phyloP scores from a whole-genome alignment of 2,113 vertebrate species.

The Cyprinodon tularosa region DNA sequence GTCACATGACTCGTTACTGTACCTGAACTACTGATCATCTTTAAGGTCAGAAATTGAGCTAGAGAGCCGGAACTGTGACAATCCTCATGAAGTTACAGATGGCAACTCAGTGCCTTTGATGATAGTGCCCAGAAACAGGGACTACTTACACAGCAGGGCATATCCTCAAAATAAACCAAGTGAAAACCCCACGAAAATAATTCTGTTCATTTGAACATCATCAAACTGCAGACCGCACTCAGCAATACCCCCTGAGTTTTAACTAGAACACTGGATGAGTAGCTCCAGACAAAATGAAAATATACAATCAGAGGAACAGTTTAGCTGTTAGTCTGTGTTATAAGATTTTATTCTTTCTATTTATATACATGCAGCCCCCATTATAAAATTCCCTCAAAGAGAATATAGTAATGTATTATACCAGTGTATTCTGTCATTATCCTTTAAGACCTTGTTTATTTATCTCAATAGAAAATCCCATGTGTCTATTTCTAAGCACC shows the following conservation, averaged over 20 bases:
- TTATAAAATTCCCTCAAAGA: no score
- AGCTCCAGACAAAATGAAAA: neutral
- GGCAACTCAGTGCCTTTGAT: slow-evolving; percentile 1
- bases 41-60: neutral
- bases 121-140: slow-evolving; percentile 1
- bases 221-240: neutral
- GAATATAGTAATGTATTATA: no score
- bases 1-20: neutral
- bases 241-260: no score
- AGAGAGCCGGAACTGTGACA: neutral
- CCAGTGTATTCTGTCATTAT: no score
- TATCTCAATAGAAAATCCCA: no score
- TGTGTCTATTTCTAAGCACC: no score
- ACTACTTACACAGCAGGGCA: neutral
- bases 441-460: no score
- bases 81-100: slow-evolving; percentile 5
- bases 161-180: neutral
- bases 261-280: no score
- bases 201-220: neutral
- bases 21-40: neutral
- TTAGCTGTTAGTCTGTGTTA: no score
- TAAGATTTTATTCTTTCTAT: no score
- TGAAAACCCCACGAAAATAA: neutral
- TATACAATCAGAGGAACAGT: no score
- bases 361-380: no score